Evolutionary conservation across 1,140 invertebrate species (phyloP), one percentile per base, ranked within the genome.

Genomic region (Zaprionus kolodkinae): DNA sequence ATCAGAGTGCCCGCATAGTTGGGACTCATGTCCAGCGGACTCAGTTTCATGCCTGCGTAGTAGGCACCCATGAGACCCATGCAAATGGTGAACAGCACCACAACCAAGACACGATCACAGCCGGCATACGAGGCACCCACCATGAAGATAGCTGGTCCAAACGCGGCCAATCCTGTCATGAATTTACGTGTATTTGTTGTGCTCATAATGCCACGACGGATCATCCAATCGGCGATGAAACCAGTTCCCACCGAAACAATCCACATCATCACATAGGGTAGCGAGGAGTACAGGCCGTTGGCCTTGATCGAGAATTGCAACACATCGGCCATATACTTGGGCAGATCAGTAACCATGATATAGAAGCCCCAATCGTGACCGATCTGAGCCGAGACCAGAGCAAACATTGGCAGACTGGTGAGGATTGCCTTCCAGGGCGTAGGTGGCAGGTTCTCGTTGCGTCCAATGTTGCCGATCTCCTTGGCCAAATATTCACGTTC

Each of bases 331-430:
- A 99, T 97, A 93, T 98, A 99, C 94, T 97, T 97, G 2, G 98
- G 98, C 15, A 99, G 93, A 92, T 98, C 96, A 6, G 97, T 98
- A 0, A 99, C 95, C 94, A 98, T 96, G 3, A 97, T 98, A 90
- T 98, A 99, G 92, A 98, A 97, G 35, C 97, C 97, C 97, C 97
- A 99, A 93, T 98, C 97, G 93, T 98, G 97, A 17, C 97, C 97
- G 83, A 97, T 94, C 74, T 93, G 93, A 12, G 97, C 96, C 57
- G 94, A 94, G 0, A 97, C 93, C 17, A 97, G 91, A 0, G 96
- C 96, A 94, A 96, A 96, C 35, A 97, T 94, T 3, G 96, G 96
- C 13, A 94, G 92, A 2, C 96, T 98, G 9, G 95, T 96, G 0
- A 98, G 92, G 27, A 97, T 95, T 9, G 94, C 94, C 55, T 93